phyloP scores from a whole-genome alignment of 2,888 invertebrate genomes.

The Acrobasis repandana region DNA sequence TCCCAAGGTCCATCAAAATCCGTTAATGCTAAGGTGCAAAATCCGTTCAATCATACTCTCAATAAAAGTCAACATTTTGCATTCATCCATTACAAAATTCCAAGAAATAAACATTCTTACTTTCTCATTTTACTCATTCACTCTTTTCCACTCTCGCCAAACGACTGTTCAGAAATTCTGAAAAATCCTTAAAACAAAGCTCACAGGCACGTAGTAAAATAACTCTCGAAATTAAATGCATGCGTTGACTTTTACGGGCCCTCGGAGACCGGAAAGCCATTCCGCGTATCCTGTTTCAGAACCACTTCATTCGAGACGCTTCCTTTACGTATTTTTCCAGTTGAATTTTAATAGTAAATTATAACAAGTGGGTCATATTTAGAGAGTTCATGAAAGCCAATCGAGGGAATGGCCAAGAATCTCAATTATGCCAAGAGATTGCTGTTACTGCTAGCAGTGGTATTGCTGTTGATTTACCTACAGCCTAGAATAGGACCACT shows the following conservation, averaged over 20 bases:
- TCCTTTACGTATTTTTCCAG: conserved; percentile 56
- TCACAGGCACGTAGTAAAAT: conserved; percentile 40
- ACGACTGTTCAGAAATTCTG: not conserved
- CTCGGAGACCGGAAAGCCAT: conserved; percentile 64
- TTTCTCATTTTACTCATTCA: not conserved
- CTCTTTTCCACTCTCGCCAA: not conserved
- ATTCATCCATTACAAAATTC: no score
- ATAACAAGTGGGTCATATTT: conserved; percentile 19
- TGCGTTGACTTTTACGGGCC: conserved; percentile 71
- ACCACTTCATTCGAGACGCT: conserved; percentile 57
- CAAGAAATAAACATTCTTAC: no score
- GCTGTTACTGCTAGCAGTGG: no score
- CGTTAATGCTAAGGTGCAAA: no score
- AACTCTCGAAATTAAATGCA: conserved; percentile 69
- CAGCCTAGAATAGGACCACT: no score
- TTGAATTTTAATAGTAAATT: conserved; percentile 51
- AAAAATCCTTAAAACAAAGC: conserved; percentile 26
- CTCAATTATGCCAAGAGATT: not conserved
- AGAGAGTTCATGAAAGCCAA: not conserved
- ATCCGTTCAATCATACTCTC: no score
- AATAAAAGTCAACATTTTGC: no score
- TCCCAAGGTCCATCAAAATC: no score
- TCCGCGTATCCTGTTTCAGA: conserved; percentile 59
- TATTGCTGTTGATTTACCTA: no score
- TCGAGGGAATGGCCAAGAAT: not conserved